A percentile compares a stretch with the other conserved stretches of the same genome.
Conservation (phyloP, 2,888 invertebrate species). For the Ischnura elegans region DNA sequence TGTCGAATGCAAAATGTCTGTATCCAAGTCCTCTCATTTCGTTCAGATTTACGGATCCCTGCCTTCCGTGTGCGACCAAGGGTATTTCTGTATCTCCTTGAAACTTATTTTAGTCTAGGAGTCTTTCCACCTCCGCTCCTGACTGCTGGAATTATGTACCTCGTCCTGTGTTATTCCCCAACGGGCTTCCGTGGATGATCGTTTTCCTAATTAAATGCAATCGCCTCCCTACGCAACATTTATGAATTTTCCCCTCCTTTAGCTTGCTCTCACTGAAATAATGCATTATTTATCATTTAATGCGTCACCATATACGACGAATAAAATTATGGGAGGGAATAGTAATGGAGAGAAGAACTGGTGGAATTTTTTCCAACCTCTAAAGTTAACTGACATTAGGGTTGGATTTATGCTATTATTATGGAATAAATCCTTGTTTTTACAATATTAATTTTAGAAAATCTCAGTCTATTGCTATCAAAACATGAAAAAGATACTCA, state of each 20-base stretch:
- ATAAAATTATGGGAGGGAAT: not conserved
- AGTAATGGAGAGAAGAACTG: not conserved
- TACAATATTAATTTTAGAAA: too few species aligned
- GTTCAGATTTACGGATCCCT: not conserved
- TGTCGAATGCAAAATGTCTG: too few species aligned
- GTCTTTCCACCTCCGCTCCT: not conserved
- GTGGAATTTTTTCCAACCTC: too few species aligned
- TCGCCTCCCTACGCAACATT: not conserved
- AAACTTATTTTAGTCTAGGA: not conserved
- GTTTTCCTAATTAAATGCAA: conserved; percentile 20
- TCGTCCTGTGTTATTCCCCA: not conserved
- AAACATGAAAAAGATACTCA: too few species aligned
- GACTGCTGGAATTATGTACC: not conserved
- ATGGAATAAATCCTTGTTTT: too few species aligned
- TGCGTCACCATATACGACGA: not conserved
- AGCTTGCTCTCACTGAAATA: not conserved
- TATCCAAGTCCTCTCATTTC: too few species aligned
- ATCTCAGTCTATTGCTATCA: too few species aligned
- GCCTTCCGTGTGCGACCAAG: not conserved
- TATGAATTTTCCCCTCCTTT: not conserved
- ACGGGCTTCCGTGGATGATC: not conserved
- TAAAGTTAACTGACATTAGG: too few species aligned
- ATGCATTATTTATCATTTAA: not conserved
- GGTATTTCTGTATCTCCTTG: not conserved
- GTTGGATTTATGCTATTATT: too few species aligned